Evolutionary conservation across 2,797 vertebrate genomes (phyloP), one percentile per base, ranked within the genome.

Genomic region (Cossypha polioptera): DNA sequence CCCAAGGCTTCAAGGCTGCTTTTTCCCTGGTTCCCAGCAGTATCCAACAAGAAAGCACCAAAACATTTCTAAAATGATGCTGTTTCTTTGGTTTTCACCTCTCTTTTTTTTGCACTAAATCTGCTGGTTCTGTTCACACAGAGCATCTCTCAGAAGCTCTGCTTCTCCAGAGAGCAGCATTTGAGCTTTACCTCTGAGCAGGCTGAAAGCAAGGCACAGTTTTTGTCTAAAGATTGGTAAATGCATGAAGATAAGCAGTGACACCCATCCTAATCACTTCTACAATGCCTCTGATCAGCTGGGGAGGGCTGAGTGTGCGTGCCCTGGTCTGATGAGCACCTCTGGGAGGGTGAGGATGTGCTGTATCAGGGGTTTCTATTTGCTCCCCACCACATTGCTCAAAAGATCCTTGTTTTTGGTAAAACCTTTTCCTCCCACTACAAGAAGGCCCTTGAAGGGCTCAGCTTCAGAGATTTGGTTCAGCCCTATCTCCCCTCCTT

Each of bases 141-240:
- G 43, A 72, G 12, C 62, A 75, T 35, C 28, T 22, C 68, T 29
- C 8, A 1, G 4, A 66, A 86, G 48, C 12, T 38, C 26, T 51
- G 4, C 35, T 42, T 68, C 55, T 25, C 50, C 14, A 12, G 11
- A 48, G 28, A 88, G 47, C 21, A 33, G 38, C 5, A 43, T 43
- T 63, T 45, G 50, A 77, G 47, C 20, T 26, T 53, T 24, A 17
- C 33, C 38, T 15, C 55, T 15, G 35, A 38, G 43, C 33, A 74
- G 21, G 26, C 25, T 2, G 7, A 74, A 80, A 66, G 13, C 29
- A 43, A 57, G 31, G 6, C 36, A 4, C 0, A 0, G 3, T 45
- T 88, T 83, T 67, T 11, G n/a, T 9, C 10, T 15, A 3, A 33
- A 53, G 36, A 35, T 28, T 14, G 10, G 19, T 43, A 72, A 90